Evolutionary conservation across 2,888 invertebrate genomes (phyloP).

Genomic region (Plusia festucae): DNA sequence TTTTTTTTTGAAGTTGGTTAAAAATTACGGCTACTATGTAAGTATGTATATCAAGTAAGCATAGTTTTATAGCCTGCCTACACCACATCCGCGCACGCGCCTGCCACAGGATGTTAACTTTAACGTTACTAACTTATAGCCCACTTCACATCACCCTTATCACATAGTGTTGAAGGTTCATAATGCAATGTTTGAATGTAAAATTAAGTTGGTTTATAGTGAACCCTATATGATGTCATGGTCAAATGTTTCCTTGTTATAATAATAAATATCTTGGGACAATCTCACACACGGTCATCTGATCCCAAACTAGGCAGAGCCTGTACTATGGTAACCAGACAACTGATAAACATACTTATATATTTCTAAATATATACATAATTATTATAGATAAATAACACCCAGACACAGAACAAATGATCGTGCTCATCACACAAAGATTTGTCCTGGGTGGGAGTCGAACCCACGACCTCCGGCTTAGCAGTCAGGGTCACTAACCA

Average conservation of each 20-base stretch:
- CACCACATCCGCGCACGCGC: slow-evolving; percentile 83
- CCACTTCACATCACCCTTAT: slow-evolving; percentile 36
- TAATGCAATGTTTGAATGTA: slow-evolving; percentile 25
- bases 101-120: slow-evolving; percentile 76
- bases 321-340: too few relatives aligned
- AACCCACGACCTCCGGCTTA: too few relatives aligned
- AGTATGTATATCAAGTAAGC: slow-evolving; percentile 35
- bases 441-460: too few relatives aligned
- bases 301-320: too few relatives aligned
- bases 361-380: too few relatives aligned
- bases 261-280: too few relatives aligned
- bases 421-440: too few relatives aligned
- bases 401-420: too few relatives aligned
- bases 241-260: slow-evolving; percentile 67
- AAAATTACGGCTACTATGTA: slow-evolving; percentile 37
- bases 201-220: slow-evolving; percentile 12
- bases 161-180: slow-evolving; percentile 30
- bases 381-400: too few relatives aligned
- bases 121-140: slow-evolving; percentile 46
- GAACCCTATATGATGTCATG: slow-evolving; percentile 65
- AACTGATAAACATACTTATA: too few relatives aligned
- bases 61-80: slow-evolving; percentile 66
- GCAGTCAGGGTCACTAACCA: too few relatives aligned
- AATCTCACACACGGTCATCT: too few relatives aligned
- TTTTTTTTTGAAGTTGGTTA: slow-evolving; percentile 59